A percentile compares a stretch with the other conserved stretches of the same genome.
Conservation (phyloP, 2,113 vertebrate species). For the Oreocharis arfaki region DNA sequence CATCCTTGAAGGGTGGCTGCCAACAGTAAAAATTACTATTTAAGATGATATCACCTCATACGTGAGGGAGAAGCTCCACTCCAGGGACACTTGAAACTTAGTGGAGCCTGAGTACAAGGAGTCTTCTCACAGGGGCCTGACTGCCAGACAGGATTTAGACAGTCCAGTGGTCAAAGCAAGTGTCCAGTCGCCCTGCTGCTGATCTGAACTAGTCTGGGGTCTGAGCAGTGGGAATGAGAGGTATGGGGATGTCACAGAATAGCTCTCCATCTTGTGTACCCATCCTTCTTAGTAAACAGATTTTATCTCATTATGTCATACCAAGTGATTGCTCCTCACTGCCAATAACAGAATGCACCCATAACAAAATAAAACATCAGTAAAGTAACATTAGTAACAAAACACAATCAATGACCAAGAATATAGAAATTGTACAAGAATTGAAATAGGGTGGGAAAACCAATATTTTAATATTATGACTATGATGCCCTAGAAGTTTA, state of each 20-base stretch:
- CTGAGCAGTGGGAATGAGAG: not conserved
- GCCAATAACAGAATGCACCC: not conserved
- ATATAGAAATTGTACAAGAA: not conserved
- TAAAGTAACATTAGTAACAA: not conserved
- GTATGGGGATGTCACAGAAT: not conserved
- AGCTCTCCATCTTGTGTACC: not conserved
- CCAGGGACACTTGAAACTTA: accelerated
- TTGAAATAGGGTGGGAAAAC: not conserved
- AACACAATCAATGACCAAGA: not conserved
- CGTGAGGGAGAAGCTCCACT: not conserved
- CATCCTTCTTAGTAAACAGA: not conserved
- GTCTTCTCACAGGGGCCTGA: accelerated
- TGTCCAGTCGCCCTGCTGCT: not conserved
- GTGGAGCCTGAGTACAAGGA: not conserved
- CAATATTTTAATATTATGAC: not conserved
- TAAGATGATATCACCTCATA: not conserved
- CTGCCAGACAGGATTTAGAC: not conserved
- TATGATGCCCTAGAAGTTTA: not conserved
- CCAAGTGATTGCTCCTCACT: not conserved
- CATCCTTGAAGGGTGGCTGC: not conserved
- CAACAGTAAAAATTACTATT: not conserved
- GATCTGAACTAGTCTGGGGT: not conserved
- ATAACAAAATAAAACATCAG: not conserved
- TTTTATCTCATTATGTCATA: not conserved
- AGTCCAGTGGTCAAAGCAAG: not conserved